Base-by-base conservation (phyloP, 2,888 invertebrate genomes). In the Cloeon dipterum region DNA sequence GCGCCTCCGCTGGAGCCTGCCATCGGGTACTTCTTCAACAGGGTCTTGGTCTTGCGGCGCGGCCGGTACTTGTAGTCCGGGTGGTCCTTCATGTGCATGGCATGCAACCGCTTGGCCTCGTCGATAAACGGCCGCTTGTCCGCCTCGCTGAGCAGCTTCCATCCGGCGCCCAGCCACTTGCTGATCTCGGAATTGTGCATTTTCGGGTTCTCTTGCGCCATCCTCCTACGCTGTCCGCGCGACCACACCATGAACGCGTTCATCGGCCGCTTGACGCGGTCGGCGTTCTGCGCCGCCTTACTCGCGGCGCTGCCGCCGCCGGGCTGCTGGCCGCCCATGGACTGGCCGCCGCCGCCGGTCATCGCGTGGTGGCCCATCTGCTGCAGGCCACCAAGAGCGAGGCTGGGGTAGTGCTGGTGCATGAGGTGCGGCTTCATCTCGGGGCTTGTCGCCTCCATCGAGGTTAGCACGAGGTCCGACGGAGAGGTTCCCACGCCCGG, bases 181-280 rank as follows among this genome's bases (percentile, higher is more conserved):
- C 85, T 86, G 51, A 96, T 96, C 62, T 96, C 96, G 0, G 89
- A 91, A 51, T 96, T 96, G 61, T 96, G 94, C 93, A 96, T 94
- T 63, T 94, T 96, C 0, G 94, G 94, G 54, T 96, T 94, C 49
- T 96, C 94, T 42, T 89, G 91, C 2, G 96, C 96, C 93, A 96
- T 98, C 62, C 96, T 94, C 51, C 94, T 68, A 38, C 96, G 66
- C 55, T 96, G 94, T 0, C 94, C 96, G 8, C 96, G 66, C 26
- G 93, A 93, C 96, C 96, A 98, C 43, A 96, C 96, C 96, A 98
- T 98, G 58, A 98, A 98, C 10, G 96, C 96, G 59, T 96, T 96
- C 96, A 96, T 96, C 7, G 96, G 96, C 47, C 96, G 69, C 58
- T 94, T 94, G n/a, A 94, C 93, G 25, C 91, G 67, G 52, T 85